phyloP scores from a whole-genome alignment of 1,140 invertebrate species.

The Drosophila kurseongensis region DNA sequence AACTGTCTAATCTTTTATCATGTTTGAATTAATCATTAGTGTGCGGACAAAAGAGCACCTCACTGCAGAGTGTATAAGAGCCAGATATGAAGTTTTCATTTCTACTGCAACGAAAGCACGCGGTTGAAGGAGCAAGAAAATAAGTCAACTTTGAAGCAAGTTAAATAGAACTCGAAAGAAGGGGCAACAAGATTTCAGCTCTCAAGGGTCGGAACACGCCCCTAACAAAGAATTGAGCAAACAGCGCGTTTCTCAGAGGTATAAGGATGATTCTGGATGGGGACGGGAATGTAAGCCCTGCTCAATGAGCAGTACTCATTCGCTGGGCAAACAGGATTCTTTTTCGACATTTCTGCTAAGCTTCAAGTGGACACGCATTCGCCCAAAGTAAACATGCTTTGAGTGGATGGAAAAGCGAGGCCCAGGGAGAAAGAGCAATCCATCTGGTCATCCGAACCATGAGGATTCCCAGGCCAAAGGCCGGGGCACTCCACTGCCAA shows the following conservation, averaged over 20 bases:
- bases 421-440: conserved; percentile 4
- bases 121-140: not conserved
- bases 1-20: too few species aligned
- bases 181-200: conserved; percentile 13
- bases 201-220: conserved; percentile 1
- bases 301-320: conserved; percentile 27
- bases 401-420: not conserved
- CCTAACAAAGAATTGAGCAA: conserved; percentile 9
- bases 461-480: not conserved
- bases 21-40: not conserved
- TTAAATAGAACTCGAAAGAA: conserved; percentile 5
- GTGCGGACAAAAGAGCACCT: conserved; percentile 1
- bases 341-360: conserved; percentile 24
- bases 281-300: conserved; percentile 8
- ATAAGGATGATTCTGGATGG: not conserved
- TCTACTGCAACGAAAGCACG: conserved; percentile 3
- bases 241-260: conserved; percentile 4
- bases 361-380: conserved; percentile 31
- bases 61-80: conserved; percentile 6
- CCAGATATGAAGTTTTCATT: conserved; percentile 4
- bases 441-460: conserved; percentile 2
- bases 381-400: conserved; percentile 13
- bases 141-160: conserved; percentile 12
- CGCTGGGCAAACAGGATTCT: conserved; percentile 27
- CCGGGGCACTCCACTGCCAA: not conserved